Conservation (phyloP, 2,888 invertebrate genomes). For the Euzophera pinguis region DNA sequence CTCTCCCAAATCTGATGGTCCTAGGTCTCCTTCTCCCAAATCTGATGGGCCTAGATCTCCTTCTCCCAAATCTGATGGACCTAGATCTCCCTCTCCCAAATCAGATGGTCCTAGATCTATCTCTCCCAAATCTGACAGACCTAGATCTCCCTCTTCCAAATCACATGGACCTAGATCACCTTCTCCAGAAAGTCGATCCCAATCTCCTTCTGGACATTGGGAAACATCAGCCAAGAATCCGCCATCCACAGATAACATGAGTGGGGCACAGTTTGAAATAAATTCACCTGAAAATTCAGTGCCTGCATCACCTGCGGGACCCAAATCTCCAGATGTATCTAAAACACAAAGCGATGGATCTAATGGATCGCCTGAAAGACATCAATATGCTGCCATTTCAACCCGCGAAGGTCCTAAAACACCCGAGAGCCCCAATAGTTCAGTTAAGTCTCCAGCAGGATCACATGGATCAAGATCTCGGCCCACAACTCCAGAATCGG, state of each 20-base stretch:
- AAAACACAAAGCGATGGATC: conserved; percentile 64
- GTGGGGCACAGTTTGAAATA: conserved; percentile 66
- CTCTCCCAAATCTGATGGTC: conserved; percentile 43
- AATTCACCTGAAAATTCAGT: conserved; percentile 71
- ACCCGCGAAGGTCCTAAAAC: conserved; percentile 61
- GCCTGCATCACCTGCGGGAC: conserved; percentile 55
- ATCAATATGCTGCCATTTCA: conserved; percentile 47
- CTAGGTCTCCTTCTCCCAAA: conserved; percentile 46
- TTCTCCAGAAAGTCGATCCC: conserved; percentile 53
- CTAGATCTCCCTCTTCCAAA: conserved; percentile 35
- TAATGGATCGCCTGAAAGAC: conserved; percentile 51
- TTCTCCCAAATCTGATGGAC: conserved; percentile 31
- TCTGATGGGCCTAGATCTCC: conserved; percentile 47
- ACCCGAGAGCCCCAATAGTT: conserved; percentile 56
- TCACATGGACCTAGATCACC: conserved; percentile 40
- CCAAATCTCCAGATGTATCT: conserved; percentile 71
- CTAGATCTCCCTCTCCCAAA: conserved; percentile 48
- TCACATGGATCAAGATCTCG: conserved; percentile 52
- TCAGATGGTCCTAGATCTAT: conserved; percentile 47
- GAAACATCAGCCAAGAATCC: conserved; percentile 36
- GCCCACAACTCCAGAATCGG: conserved; percentile 57
- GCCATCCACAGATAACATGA: conserved; percentile 60
- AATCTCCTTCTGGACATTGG: conserved; percentile 47
- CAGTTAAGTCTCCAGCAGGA: conserved; percentile 48
- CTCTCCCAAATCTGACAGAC: conserved; percentile 42